Base-by-base conservation (phyloP, 1,140 invertebrate species). In the Pseudomyrmex cubaensis region DNA sequence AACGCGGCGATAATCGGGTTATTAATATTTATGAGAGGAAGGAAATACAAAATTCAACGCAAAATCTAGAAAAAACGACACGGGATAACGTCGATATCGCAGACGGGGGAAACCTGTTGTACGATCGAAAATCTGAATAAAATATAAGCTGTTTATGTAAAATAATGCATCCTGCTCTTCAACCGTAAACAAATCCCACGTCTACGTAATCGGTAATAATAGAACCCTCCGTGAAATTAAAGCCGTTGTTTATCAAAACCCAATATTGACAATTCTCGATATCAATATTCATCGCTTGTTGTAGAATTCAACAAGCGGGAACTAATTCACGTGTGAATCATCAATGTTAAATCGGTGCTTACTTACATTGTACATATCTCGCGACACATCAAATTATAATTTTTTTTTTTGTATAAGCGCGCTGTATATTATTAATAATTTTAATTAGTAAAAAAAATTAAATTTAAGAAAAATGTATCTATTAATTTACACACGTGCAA, bases 21-120 rank as follows among this genome's bases (percentile, higher is more conserved):
- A 59, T 78, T 80, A 72, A 70, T 80, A 72, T 80, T 72, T 46
- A 72, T 72, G 20, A 35, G 35, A 35, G 5, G 17, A 59, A 59
- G 20, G 15, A 35, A 56, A 61, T 20, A 57, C 8, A 61, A 61
- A 61, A n/a, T 9, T 35, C 35, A 35, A 35, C 35, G 35, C 35
- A 5, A 62, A 48, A 62, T 48, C 12, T 48, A 48, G 15, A 62
- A 63, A 63, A 48, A 56, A 13, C 12, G 13, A 63, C 61, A 9
- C 35, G 35, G 35, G 13, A 61, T 20, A n/a, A 35, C 0, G 0
- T 61, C 46, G 0, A 50, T 50, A 48, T 62, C n/a, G n/a, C 44
- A 25, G 35, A 35, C 35, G 4, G 35, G 35, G 5, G 1, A 35
- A 35, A 35, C 5, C 35, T 35, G 35, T 35, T 35, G 25, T 25